A percentile compares a stretch with the other conserved stretches of the same genome.
Evolutionary conservation across 2,888 invertebrate species (phyloP).

Genomic region (Oasisia sp.): DNA sequence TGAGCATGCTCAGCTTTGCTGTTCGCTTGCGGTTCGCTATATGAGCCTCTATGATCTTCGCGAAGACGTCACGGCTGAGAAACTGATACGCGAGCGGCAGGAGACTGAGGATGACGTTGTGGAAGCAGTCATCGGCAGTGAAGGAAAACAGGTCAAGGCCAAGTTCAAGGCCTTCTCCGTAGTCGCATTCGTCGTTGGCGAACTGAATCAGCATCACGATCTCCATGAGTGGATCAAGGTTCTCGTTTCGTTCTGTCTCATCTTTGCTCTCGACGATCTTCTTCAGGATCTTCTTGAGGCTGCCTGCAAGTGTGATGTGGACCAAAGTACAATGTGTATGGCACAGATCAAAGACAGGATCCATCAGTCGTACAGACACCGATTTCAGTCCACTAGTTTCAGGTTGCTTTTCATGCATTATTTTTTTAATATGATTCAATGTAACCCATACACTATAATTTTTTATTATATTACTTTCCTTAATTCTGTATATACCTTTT

Average conservation of each 20-base stretch:
- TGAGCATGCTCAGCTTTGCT: conserved; percentile 34
- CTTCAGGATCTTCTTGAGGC: conserved; percentile 77
- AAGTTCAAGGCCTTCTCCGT: conserved; percentile 89
- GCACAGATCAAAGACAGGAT: neutral
- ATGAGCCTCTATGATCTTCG: conserved; percentile 80
- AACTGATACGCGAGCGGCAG: conserved; percentile 81
- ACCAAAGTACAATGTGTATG: conserved; percentile 14
- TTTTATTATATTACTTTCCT: too few relatives aligned
- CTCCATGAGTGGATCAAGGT: conserved; percentile 80
- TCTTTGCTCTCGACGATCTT: conserved; percentile 69
- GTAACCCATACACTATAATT: too few relatives aligned
- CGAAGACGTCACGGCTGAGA: conserved; percentile 78
- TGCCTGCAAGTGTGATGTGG: conserved; percentile 68
- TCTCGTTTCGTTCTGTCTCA: conserved; percentile 72
- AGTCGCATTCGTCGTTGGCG: conserved; percentile 94
- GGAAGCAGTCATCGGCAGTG: conserved; percentile 74
- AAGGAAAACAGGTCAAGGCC: conserved; percentile 86
- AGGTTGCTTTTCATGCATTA: too few relatives aligned
- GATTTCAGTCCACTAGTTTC: too few relatives aligned
- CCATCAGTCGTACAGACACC: neutral
- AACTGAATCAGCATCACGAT: conserved; percentile 85
- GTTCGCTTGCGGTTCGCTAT: conserved; percentile 73
- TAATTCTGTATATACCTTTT: too few relatives aligned
- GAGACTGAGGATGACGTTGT: conserved; percentile 74
- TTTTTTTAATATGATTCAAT: too few relatives aligned